Conservation (phyloP, 2,888 invertebrate genomes). For the Hecatera dysodea region DNA sequence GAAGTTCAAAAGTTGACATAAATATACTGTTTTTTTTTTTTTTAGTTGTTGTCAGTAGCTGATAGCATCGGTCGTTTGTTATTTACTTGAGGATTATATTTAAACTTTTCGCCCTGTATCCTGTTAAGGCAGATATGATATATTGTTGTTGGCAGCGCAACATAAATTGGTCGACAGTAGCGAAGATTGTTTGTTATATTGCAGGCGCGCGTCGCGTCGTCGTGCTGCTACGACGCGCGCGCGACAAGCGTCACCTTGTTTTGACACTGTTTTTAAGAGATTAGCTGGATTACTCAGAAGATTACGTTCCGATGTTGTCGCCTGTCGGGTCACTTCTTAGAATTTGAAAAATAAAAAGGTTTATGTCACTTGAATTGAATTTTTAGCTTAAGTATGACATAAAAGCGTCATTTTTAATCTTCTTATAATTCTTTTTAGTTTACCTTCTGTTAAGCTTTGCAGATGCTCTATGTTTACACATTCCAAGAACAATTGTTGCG, state of each 20-base stretch:
- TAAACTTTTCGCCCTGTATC: neutral
- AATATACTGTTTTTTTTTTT: neutral
- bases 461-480: neutral
- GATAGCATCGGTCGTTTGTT: neutral
- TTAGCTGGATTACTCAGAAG: slow-evolving; percentile 36
- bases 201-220: neutral
- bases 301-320: slow-evolving; percentile 11
- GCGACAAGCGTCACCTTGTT: slow-evolving; percentile 13
- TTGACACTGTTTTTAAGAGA: slow-evolving; percentile 41
- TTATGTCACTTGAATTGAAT: neutral
- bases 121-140: slow-evolving; percentile 18
- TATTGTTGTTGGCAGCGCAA: neutral
- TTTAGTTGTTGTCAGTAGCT: too few species aligned
- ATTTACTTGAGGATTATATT: neutral
- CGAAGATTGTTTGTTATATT: slow-evolving; percentile 14
- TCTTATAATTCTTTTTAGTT: neutral
- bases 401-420: neutral
- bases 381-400: neutral
- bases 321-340: neutral
- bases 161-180: slow-evolving; percentile 8
- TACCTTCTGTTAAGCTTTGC: neutral
- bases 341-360: neutral
- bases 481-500: too few species aligned
- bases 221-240: neutral
- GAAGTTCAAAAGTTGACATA: neutral